Evolutionary conservation across 1,140 invertebrate species (phyloP).

Genomic region (Augochlora pura): DNA sequence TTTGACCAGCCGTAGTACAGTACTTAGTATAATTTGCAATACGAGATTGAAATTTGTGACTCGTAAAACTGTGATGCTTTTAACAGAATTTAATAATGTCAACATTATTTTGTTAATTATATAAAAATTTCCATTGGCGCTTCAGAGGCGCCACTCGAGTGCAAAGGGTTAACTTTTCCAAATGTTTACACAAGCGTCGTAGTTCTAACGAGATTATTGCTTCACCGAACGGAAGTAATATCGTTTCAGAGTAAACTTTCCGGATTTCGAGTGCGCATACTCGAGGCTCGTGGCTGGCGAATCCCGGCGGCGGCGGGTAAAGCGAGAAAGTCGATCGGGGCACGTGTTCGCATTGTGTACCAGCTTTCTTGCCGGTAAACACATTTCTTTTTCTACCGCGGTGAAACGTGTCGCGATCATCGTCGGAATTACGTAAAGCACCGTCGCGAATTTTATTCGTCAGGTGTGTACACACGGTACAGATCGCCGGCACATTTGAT

Average conservation of each 20-base stretch:
- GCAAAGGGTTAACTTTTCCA: too few relatives aligned
- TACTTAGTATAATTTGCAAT: too few relatives aligned
- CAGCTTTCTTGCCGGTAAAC: slow-evolving; percentile 30
- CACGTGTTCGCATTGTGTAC: slow-evolving; percentile 16
- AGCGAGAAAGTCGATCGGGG: slow-evolving; percentile 51
- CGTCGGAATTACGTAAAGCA: slow-evolving; percentile 47
- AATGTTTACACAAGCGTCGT: too few relatives aligned
- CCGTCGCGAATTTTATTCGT: slow-evolving; percentile 38
- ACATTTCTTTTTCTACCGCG: slow-evolving; percentile 12
- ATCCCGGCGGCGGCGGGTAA: slow-evolving; percentile 21
- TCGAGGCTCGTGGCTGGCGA: slow-evolving; percentile 14
- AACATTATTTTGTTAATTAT: too few relatives aligned
- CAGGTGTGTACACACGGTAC: background rate
- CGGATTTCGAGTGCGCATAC: background rate
- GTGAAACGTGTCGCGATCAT: slow-evolving; percentile 25
- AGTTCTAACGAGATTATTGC: too few relatives aligned
- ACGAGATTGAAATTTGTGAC: too few relatives aligned
- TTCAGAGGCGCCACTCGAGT: too few relatives aligned
- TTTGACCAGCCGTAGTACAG: too few relatives aligned
- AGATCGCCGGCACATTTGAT: slow-evolving; percentile 33
- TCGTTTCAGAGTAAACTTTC: too few relatives aligned
- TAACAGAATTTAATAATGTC: too few relatives aligned
- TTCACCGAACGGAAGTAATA: background rate
- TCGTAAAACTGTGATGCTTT: too few relatives aligned
- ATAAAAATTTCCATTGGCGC: too few relatives aligned